These are phyloP conservation scores for Bothrops alternatus DNA, from an alignment of 2,797 vertebrate genomes.

Conservation along the genomic window DNA sequence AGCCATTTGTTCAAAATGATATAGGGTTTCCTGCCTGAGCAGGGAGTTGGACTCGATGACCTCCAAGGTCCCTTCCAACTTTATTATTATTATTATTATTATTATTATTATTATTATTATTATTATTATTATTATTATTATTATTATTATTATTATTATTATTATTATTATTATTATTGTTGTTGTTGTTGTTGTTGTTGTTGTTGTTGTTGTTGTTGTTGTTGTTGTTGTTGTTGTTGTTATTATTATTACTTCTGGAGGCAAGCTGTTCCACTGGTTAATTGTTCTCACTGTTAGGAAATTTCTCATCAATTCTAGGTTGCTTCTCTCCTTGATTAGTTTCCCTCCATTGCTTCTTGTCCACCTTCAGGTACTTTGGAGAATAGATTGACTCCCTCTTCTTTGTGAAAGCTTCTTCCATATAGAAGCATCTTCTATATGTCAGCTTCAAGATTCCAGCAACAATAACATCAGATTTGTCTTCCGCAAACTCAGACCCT, in stretches of 20 bases:
- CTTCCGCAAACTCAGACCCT: not conserved
- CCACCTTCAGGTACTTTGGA: not conserved
- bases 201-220: no score
- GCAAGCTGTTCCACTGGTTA: not conserved
- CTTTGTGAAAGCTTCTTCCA: not conserved
- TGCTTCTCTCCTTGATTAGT: not conserved
- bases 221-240: no score
- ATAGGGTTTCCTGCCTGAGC: no score
- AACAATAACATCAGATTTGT: not conserved
- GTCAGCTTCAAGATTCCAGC: not conserved
- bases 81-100: no score
- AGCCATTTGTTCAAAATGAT: no score
- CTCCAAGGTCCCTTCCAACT: no score
- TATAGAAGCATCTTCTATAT: not conserved
- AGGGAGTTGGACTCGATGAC: no score
- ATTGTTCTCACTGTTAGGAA: not conserved
- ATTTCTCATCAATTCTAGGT: not conserved
- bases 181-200: no score
- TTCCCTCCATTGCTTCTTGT: not conserved
- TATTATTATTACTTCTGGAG: not conserved
- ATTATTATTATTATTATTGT: no score
- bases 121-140: no score
- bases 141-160: no score
- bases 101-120: no score
- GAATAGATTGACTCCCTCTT: not conserved